These are phyloP conservation scores for Drosophila ohnishii DNA, from an alignment of 1,140 invertebrate species.

Conservation along the genomic window DNA sequence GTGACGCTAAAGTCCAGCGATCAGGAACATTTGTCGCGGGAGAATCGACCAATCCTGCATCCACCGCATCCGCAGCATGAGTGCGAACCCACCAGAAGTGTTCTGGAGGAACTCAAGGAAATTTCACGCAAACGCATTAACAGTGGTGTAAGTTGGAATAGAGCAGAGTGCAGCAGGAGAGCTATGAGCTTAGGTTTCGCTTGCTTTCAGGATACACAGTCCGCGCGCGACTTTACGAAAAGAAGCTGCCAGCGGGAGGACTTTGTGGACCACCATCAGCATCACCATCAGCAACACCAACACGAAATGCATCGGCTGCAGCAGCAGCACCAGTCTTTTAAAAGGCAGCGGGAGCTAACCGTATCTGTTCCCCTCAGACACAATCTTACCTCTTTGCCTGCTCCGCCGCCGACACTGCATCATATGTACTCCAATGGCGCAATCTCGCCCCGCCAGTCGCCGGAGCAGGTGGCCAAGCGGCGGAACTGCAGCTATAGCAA, in stretches of 20 bases:
- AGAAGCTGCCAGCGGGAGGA: constrained; percentile 71
- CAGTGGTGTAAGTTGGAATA: constrained; percentile 75
- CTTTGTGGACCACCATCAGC: constrained; percentile 40
- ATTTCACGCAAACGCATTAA: constrained; percentile 84
- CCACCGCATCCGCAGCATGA: constrained; percentile 74
- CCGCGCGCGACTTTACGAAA: constrained; percentile 55
- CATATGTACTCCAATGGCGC: constrained; percentile 29
- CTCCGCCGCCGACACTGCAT: constrained; percentile 4
- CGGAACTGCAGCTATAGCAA: constrained; percentile 76
- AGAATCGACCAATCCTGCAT: constrained; percentile 79
- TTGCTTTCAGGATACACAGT: constrained; percentile 64
- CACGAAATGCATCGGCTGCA: constrained; percentile 8
- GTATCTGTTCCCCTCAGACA: constrained; percentile 38
- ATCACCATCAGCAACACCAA: constrained; percentile 4
- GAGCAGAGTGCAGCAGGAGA: neutral
- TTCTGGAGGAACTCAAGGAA: constrained; percentile 84
- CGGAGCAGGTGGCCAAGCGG: constrained; percentile 71
- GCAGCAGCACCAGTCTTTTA: constrained; percentile 28
- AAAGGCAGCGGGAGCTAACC: constrained; percentile 41
- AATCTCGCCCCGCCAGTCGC: constrained; percentile 49
- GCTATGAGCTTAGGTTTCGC: constrained; percentile 23
- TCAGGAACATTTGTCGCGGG: constrained; percentile 65
- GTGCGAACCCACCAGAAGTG: constrained; percentile 82
- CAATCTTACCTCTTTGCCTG: neutral
- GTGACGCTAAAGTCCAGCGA: constrained; percentile 62